Evolutionary conservation across 2,113 vertebrate species (phyloP).

Genomic region (Aspidoscelis tigris): DNA sequence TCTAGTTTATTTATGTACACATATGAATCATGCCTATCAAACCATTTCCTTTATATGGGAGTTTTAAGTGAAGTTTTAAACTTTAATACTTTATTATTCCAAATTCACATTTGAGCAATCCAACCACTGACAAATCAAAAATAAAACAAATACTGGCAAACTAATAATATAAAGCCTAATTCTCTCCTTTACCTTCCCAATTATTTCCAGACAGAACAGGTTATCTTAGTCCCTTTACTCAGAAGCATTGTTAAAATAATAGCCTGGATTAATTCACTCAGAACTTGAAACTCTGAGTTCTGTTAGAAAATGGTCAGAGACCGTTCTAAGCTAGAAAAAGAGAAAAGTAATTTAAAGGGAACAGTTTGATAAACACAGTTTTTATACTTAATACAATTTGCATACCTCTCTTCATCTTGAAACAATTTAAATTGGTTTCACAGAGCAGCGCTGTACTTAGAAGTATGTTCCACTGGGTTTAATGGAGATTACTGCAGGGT

Average conservation of each 20-base stretch:
- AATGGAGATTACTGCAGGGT: too few species aligned
- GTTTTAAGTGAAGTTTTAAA: background rate
- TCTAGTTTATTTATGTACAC: background rate
- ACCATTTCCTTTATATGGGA: background rate
- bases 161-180: background rate
- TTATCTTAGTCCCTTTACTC: background rate
- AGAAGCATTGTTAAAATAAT: background rate
- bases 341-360: background rate
- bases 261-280: background rate
- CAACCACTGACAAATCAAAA: background rate
- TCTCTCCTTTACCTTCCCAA: background rate
- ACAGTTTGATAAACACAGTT: background rate
- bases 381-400: background rate
- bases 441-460: too few species aligned
- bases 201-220: background rate
- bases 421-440: too few species aligned
- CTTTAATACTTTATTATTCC: background rate
- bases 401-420: background rate
- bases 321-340: background rate
- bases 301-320: background rate
- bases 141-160: background rate
- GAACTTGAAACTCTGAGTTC: background rate
- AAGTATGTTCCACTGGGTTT: too few species aligned
- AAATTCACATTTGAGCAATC: background rate
- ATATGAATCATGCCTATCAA: background rate